Evolutionary conservation across 2,888 invertebrate genomes (phyloP), one percentile per base, ranked within the genome.

Genomic region (Nomada flava): DNA sequence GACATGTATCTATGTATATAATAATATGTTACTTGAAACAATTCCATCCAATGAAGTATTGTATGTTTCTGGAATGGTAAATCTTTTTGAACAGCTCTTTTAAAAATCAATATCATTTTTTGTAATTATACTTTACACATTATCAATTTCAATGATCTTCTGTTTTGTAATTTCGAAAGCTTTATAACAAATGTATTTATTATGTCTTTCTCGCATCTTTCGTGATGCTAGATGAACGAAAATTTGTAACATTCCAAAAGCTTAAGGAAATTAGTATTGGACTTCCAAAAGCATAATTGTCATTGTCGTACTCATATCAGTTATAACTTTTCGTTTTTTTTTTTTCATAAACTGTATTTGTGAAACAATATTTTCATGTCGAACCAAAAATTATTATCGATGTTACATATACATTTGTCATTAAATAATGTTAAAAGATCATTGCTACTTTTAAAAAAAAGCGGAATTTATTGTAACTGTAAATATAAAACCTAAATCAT

Each of bases 271-370:
- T 63, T 42, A 82, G 65, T 63, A 5, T 59, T 53, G 20, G 5
- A 59, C 63, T 64, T 69, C n/a, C 55, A 29, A 69, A 63, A 69
- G 23, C 29, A 64, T 62, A 36, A 59, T 85, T 62, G 68, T 64
- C 62, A 18, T 55, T 47, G 26, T 44, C 50, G 15, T 55, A 53
- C 68, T 57, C 65, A 55, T 44, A 78, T 60, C 47, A n/a, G 62
- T 63, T 62, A 1, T 63, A 55, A 59, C 10, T 64, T 70, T 36
- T 36, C 36, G 36, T 36, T 9, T 36, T 36, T 36, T 36, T 36
- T 65, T 64, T 74, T 77, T 72, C 63, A 18, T 26, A 72, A 73
- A n/a, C 52, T 69, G 82, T 82, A 86, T 86, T 86, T 86, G 86
- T 63, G n/a, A 26, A 76, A 72, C 60, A 60, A 64, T 60, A 26